phyloP scores from a whole-genome alignment of 2,888 invertebrate genomes.

The Celastrina argiolus region DNA sequence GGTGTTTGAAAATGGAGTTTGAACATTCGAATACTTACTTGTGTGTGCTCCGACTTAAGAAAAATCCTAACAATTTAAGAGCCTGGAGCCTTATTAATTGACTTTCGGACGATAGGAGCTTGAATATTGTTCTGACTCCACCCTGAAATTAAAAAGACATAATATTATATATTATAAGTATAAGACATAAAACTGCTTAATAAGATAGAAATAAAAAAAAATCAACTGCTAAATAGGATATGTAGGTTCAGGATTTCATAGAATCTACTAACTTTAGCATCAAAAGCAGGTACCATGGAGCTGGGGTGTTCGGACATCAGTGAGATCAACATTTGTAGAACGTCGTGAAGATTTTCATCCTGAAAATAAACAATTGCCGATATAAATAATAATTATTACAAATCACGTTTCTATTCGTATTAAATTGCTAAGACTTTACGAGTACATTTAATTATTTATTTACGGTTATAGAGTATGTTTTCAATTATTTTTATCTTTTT shows the following conservation, averaged over 20 bases:
- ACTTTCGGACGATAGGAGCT: slow-evolving; percentile 95
- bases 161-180: neutral
- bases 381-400: no score
- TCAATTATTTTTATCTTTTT: no score
- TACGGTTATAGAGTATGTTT: no score
- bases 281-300: slow-evolving; percentile 99
- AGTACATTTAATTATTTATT: no score
- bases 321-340: slow-evolving; percentile 96
- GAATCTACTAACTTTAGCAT: slow-evolving; percentile 82
- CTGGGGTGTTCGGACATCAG: slow-evolving; percentile 99
- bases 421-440: no score
- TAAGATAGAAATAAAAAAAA: neutral
- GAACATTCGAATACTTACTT: slow-evolving; percentile 79
- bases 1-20: no score
- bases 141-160: slow-evolving; percentile 62
- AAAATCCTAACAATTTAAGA: slow-evolving; percentile 97
- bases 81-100: slow-evolving; percentile 97
- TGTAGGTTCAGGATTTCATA: no score
- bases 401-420: no score
- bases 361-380: slow-evolving; percentile 56
- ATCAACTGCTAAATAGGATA: no score
- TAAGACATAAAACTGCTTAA: neutral
- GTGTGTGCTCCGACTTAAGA: slow-evolving; percentile 97
- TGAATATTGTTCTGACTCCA: slow-evolving; percentile 97
- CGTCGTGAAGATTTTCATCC: slow-evolving; percentile 99